Percentiles rank a stretch among this genome's conserved stretches.
Conservation (phyloP, 1,140 invertebrate species). For the Cryptotermes secundus region DNA sequence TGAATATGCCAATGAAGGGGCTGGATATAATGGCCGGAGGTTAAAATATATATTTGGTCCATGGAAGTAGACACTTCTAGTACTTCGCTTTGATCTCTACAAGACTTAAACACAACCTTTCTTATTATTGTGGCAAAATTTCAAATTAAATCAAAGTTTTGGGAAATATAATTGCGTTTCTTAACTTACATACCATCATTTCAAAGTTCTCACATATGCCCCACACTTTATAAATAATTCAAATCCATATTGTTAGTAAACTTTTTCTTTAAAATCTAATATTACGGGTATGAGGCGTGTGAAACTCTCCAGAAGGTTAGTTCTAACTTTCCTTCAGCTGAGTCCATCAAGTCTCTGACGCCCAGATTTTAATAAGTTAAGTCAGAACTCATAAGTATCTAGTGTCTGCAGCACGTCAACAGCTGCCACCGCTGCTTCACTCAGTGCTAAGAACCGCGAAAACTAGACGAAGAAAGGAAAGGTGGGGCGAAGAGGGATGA, state of each 20-base stretch:
- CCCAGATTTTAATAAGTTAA: slow-evolving; percentile 25
- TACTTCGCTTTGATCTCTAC: no score
- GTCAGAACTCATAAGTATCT: slow-evolving; percentile 28
- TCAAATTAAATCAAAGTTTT: neutral
- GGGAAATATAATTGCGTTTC: neutral
- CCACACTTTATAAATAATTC: neutral
- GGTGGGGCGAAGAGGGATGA: neutral
- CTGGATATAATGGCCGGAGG: no score
- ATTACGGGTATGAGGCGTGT: neutral
- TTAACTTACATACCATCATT: neutral
- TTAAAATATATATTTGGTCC: no score
- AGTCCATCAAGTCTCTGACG: neutral
- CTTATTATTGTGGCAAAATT: neutral
- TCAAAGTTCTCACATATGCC: neutral
- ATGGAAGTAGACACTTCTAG: no score
- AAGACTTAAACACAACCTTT: no score
- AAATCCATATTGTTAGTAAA: slow-evolving; percentile 2
- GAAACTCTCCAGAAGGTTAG: neutral
- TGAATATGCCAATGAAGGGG: no score
- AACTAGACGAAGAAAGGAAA: slow-evolving; percentile 11
- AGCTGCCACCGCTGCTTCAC: neutral
- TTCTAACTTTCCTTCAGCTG: neutral
- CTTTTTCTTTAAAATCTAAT: slow-evolving; percentile 3
- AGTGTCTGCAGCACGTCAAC: neutral
- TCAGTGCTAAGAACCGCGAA: neutral